Evolutionary conservation across 2,888 invertebrate species (phyloP), one percentile per base, ranked within the genome.

Genomic region (Pseudococcus longispinus): DNA sequence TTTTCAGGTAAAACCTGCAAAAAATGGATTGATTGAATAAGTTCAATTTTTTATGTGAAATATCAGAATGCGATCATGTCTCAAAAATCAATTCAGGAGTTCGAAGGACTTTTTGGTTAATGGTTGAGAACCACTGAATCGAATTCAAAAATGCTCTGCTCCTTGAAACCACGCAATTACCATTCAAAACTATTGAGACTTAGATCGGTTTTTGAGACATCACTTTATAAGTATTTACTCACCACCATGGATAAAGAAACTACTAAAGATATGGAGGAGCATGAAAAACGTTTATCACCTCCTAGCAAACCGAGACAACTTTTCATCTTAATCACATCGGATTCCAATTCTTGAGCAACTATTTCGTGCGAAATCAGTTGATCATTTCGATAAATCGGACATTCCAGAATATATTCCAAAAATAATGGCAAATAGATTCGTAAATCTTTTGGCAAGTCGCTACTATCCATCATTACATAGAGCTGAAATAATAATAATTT

Each of bases 271-370:
- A 93, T 96, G n/a, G 92, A 91, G 18, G 96, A 96, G 88, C 95
- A 94, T 29, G 93, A 92, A 91, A 96, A 96, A 88, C 93, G 90
- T 80, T 80, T 80, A 0, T 51, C n/a, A 90, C 89, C 1, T 89
- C 89, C 5, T 91, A 77, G 26, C 13, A 90, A n/a, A 93, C 93
- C 37, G 95, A 91, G 0, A 96, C 96, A 15, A 96, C 91, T 60
- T 92, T 91, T 18, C 93, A 92, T n/a, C 90, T 92, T 91, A 29
- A 96, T 93, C 0, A 96, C 95, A 89, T 96, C 95, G 85, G 93
- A 93, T 89, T 96, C 95, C 44, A 96, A 92, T 89, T 95, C 93
- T 0, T 95, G 93, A n/a, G 97, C 95, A 26, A 97, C 94, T 1
- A 95, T 93, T 89, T 94, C 94, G 90, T 94, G 93, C 0, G 94